phyloP scores from a whole-genome alignment of 1,140 invertebrate species.

The Magallana angulata region DNA sequence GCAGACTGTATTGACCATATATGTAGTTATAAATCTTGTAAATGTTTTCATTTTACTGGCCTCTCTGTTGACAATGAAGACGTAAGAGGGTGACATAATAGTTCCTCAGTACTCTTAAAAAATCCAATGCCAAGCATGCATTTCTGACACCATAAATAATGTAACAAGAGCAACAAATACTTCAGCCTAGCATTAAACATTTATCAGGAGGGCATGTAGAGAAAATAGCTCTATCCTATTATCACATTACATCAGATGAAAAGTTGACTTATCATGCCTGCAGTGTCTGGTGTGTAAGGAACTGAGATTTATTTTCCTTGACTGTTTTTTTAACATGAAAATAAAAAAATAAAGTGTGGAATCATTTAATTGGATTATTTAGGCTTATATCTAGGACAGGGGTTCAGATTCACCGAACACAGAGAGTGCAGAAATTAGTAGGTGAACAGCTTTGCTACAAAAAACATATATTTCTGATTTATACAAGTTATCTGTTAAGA shows the following conservation, averaged over 20 bases:
- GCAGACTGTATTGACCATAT: too few relatives aligned
- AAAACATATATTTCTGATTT: too few relatives aligned
- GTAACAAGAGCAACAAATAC: slow-evolving; percentile 3
- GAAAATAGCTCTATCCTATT: slow-evolving; percentile 14
- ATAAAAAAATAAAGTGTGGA: neutral
- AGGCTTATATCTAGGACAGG: neutral
- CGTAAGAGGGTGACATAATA: too few relatives aligned
- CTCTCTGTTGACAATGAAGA: too few relatives aligned
- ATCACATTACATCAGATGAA: slow-evolving; percentile 34
- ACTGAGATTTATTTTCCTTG: slow-evolving; percentile 21
- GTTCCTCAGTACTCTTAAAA: neutral
- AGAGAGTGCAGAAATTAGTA: neutral
- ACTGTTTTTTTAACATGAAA: neutral
- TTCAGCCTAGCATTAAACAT: slow-evolving; percentile 26
- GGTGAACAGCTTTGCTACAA: too few relatives aligned
- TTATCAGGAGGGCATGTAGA: slow-evolving; percentile 23
- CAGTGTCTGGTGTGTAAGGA: neutral
- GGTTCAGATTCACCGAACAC: neutral
- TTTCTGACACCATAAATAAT: neutral
- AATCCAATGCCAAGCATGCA: neutral
- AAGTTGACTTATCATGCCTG: slow-evolving; percentile 14
- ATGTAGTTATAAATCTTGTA: too few relatives aligned
- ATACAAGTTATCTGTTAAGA: too few relatives aligned
- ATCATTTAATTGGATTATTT: slow-evolving; percentile 9
- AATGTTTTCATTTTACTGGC: too few relatives aligned